A percentile compares a stretch with the other conserved stretches of the same genome.
Evolutionary conservation across 37 sponge, comb jelly and placozoan species (phyloP).

Genomic region (Cladorhizidae sp.): DNA sequence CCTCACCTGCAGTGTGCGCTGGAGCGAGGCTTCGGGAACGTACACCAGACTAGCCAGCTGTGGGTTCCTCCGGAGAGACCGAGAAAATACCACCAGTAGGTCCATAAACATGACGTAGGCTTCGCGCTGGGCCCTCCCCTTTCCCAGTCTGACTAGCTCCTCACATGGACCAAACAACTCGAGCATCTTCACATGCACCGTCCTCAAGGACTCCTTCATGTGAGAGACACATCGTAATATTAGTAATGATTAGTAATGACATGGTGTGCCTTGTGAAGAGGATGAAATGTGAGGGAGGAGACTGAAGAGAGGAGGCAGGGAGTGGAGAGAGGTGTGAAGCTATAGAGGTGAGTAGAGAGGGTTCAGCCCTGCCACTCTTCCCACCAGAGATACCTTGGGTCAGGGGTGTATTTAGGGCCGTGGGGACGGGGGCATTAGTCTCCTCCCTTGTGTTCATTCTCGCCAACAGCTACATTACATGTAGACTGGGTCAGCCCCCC

Average conservation of each 20-base stretch:
- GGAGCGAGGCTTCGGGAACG: conserved; percentile 37
- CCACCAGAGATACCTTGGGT: too few species aligned
- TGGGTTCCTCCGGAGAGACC: conserved; percentile 49
- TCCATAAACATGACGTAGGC: conserved; percentile 75
- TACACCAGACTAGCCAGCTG: conserved; percentile 51
- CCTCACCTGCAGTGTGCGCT: conserved; percentile 30
- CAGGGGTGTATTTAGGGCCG: too few species aligned
- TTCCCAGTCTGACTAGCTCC: conserved; percentile 69
- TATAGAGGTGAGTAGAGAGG: not conserved
- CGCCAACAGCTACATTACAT: too few species aligned
- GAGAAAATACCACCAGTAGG: conserved; percentile 74
- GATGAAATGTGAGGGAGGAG: not conserved
- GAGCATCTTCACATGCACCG: conserved; percentile 1
- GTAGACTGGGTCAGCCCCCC: too few species aligned
- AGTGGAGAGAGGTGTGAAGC: too few species aligned
- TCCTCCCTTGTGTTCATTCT: too few species aligned
- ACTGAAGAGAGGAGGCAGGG: not conserved
- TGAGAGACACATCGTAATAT: too few species aligned
- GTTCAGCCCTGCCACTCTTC: too few species aligned
- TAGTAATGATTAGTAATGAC: not conserved
- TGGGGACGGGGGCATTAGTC: too few species aligned
- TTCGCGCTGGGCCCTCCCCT: conserved; percentile 50
- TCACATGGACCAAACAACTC: conserved; percentile 58
- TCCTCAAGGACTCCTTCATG: conserved; percentile 3
- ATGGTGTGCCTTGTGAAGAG: not conserved